Evolutionary conservation across 2,113 vertebrate genomes (phyloP).

Genomic region (Mirza zaza): DNA sequence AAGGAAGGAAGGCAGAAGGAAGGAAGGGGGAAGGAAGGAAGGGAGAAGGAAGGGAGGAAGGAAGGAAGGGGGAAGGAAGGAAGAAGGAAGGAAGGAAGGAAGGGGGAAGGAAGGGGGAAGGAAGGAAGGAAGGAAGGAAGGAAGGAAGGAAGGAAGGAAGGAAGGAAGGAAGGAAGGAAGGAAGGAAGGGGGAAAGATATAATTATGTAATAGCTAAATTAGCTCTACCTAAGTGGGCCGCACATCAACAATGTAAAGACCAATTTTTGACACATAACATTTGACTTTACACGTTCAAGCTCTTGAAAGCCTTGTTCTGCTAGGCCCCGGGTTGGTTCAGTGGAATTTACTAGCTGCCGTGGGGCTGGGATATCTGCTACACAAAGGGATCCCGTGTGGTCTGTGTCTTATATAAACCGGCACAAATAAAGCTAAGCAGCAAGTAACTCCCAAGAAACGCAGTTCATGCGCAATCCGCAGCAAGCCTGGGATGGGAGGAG

Average conservation of each 20-base stretch:
- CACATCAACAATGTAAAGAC: too few relatives aligned
- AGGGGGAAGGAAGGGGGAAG: too few relatives aligned
- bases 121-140: too few relatives aligned
- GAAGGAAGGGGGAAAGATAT: too few relatives aligned
- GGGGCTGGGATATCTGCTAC: not conserved
- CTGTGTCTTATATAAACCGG: not conserved
- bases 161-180: too few relatives aligned
- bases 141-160: too few relatives aligned
- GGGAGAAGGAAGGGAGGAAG: not conserved
- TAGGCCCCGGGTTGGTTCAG: not conserved
- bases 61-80: too few relatives aligned
- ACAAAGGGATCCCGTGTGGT: fast-evolving
- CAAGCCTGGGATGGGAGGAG: fast-evolving
- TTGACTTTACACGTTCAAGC: not conserved
- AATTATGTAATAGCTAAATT: not conserved
- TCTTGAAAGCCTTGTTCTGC: not conserved
- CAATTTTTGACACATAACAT: fast-evolving
- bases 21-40: not conserved
- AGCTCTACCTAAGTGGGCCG: not conserved
- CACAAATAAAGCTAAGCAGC: not conserved
- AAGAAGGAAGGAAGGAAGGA: too few relatives aligned
- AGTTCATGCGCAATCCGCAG: fast-evolving
- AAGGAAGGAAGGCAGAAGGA: not conserved
- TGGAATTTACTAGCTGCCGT: fast-evolving
- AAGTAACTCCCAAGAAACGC: not conserved